Evolutionary conservation across 2,888 invertebrate genomes (phyloP).

Genomic region (Exocentrus adspersus): DNA sequence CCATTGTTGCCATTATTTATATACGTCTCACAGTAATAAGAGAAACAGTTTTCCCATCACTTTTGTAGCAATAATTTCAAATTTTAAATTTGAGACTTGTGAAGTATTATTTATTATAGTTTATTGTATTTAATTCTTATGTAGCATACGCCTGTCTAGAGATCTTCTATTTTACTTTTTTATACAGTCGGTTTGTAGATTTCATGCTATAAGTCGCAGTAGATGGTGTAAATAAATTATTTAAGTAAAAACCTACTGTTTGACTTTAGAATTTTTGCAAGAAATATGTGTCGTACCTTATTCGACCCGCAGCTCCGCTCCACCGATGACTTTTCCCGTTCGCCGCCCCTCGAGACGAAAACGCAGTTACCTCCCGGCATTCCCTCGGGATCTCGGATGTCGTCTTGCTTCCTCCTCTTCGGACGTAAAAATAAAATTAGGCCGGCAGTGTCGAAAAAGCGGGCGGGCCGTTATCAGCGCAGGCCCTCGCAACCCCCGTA

Average conservation of each 20-base stretch:
- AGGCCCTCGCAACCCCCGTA: constrained; percentile 20
- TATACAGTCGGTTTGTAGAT: constrained; percentile 35
- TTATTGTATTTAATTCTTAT: constrained; percentile 34
- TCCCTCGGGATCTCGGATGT: constrained; percentile 5
- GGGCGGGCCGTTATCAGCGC: constrained; percentile 29
- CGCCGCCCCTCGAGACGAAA: not conserved
- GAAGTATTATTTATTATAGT: constrained; percentile 39
- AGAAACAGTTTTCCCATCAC: constrained; percentile 6
- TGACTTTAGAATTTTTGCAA: no score
- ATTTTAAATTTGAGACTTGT: constrained; percentile 28
- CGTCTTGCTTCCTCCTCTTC: constrained; percentile 6
- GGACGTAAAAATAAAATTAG: constrained; percentile 28
- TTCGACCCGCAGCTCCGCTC: no score
- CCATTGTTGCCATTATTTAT: constrained; percentile 13
- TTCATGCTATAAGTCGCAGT: constrained; percentile 39
- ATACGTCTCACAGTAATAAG: constrained; percentile 7
- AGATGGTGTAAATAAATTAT: constrained; percentile 48
- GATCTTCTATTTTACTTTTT: constrained; percentile 39
- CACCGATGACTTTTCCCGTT: not conserved
- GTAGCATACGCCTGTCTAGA: constrained; percentile 30
- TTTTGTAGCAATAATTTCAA: constrained; percentile 8
- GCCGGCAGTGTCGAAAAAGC: constrained; percentile 18
- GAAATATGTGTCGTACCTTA: no score
- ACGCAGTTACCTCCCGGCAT: not conserved
- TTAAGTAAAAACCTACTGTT: constrained; percentile 37